Base-by-base conservation (phyloP, 2,113 vertebrate species). In the Apaloderma vittatum region DNA sequence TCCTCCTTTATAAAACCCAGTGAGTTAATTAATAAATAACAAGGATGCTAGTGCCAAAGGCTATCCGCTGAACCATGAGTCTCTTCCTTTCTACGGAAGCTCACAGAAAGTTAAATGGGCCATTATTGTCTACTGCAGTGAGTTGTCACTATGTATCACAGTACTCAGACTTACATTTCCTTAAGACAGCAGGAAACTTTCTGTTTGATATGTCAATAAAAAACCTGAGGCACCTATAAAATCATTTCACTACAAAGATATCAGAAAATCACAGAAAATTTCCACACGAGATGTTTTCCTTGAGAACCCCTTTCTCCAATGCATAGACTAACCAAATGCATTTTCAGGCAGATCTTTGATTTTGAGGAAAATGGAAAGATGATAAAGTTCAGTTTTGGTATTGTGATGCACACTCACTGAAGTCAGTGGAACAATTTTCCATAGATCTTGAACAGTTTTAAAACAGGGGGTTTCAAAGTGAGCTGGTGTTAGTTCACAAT, bases 11-110 rank as follows among this genome's bases (percentile, higher is more conserved):
- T 11, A 93, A 63, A 85, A 19, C 8, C 3, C 12, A 20, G 5
- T 36, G 37, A 54, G 15, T 37, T 73, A 54, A 83, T 82, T 17
- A 79, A 11, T 18, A 55, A 93, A 23, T 20, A 75, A 11, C 48
- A 78, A 71, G 6, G 11, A 32, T 37, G 9, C 8, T 58, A n/a
- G 22, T 73, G 37, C 29, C 66, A 84, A 79, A 57, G 11, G 9
- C 46, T 30, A 6, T 34, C 24, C 5, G 1, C 30, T 77, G 40
- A 83, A 49, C 6, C 0, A 1, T 12, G 66, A 62, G 12, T 20
- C 4, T 79, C 62, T 43, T 57, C 8, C n/a, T 76, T 91, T 83
- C 22, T 40, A 16, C 15, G 65, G 45, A 86, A 49, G 20, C 21
- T 66, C 8, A 3, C 6, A 43, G 61, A 37, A 2, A 23, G 34